A percentile compares a stretch with the other conserved stretches of the same genome.
Evolutionary conservation across 1,140 invertebrate species (phyloP).

Genomic region (Tetramorium alpestre): DNA sequence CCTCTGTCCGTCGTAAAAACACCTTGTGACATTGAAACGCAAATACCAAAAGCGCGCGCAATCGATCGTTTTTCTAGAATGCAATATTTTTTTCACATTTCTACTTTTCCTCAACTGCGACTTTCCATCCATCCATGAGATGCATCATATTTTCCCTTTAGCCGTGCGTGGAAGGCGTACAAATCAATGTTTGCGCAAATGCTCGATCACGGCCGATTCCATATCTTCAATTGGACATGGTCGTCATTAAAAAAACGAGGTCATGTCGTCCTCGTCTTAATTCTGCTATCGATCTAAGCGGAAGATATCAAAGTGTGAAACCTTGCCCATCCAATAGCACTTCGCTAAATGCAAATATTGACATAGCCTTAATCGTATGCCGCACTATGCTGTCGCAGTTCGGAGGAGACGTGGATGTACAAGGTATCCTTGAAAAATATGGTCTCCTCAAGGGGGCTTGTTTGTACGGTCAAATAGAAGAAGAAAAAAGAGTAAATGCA

Average conservation of each 20-base stretch:
- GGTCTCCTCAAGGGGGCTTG: background rate
- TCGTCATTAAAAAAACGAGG: conserved; percentile 36
- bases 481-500: background rate
- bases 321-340: conserved; percentile 35
- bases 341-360: conserved; percentile 73
- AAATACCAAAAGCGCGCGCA: background rate
- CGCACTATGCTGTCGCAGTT: background rate
- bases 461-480: background rate
- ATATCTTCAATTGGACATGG: conserved; percentile 4
- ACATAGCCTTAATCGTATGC: conserved; percentile 74
- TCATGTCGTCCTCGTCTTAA: conserved; percentile 59
- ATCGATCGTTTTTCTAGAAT: background rate
- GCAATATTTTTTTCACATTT: background rate
- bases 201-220: background rate
- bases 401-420: conserved; percentile 33
- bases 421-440: background rate
- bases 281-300: conserved; percentile 53
- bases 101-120: background rate
- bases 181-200: background rate
- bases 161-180: background rate
- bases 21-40: background rate
- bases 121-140: background rate
- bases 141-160: background rate
- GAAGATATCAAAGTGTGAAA: background rate
- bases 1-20: background rate